Base-by-base conservation (phyloP, 2,113 vertebrate genomes). In the Zootoca vivipara region DNA sequence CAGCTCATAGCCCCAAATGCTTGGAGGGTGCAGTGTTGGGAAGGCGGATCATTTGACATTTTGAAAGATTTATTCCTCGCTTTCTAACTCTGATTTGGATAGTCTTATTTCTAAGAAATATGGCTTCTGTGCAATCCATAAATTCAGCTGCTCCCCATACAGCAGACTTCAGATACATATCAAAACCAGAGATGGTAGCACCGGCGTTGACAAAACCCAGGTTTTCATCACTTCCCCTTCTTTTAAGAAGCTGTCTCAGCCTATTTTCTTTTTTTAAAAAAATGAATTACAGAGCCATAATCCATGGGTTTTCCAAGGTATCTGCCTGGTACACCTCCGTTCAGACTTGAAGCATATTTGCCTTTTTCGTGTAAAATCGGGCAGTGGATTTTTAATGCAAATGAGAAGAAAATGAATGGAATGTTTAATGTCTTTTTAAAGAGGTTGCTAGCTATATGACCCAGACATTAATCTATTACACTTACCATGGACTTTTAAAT, bases 381-480 rank as follows among this genome's bases (percentile, higher is more conserved):
- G 18, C 9, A 64, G 46, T 10, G 24, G 13, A 73, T 82, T 74
- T 72, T 40, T 87, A 38, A 62, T 24, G 35, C 70, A 85, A 35
- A 35, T 62, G 16, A 83, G 1, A 38, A 86, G 83, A 86, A 6
- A 1, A 74, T 86, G 75, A 94, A 89, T 18, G 85, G 82, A 84
- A 85, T 87, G 30, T 24, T 85, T n/a, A 65, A 38, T 78, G 74
- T 6, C n/a, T 28, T 35, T 85, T 46, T 92, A 38, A 67, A 85
- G 90, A 87, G 87, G 67, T 69, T 88, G 69, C 83, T 6, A 0
- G 35, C 72, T 78, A 7, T 5, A 9, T 0, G 1, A 91, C 46
- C 87, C 64, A 83, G 42, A 91, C 5, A 88, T 73, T 91, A 91
- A 93, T 78, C 89, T 87, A 84, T 22, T 6, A 46, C 78, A 87